Conservation (phyloP, 2,888 invertebrate genomes). For the Myopa tessellatipennis region DNA sequence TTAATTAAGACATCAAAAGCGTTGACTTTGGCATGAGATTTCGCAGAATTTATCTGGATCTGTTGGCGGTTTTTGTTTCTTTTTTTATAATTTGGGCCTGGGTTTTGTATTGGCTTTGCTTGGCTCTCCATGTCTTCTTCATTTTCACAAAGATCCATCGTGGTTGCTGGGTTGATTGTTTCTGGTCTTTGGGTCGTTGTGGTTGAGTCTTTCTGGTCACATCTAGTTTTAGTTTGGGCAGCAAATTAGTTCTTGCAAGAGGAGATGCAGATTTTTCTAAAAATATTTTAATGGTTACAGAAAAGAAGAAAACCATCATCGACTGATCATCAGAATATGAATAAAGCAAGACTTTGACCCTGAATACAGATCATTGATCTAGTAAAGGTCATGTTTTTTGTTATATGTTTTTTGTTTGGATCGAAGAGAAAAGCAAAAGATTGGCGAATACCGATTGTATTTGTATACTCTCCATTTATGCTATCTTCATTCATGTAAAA, state of each 20-base stretch:
- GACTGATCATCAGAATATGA: too few relatives aligned
- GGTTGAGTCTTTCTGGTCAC: background rate
- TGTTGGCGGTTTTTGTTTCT: background rate
- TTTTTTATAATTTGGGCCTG: background rate
- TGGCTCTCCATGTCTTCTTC: background rate
- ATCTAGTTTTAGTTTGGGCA: conserved; percentile 15
- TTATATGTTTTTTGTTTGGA: too few relatives aligned
- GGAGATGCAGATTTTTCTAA: background rate
- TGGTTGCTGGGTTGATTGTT: background rate
- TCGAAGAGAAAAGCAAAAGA: too few relatives aligned
- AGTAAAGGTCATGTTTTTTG: too few relatives aligned
- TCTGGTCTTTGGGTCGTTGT: background rate
- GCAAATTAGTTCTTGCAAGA: conserved; percentile 30
- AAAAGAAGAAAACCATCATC: background rate
- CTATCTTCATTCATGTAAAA: too few relatives aligned
- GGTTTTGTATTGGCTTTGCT: background rate
- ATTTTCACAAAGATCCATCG: background rate
- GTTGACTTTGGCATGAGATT: conserved; percentile 49
- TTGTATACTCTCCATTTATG: too few relatives aligned
- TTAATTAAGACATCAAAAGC: conserved; percentile 55
- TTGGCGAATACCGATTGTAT: too few relatives aligned
- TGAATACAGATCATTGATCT: too few relatives aligned
- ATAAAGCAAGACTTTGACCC: too few relatives aligned
- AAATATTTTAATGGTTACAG: background rate
- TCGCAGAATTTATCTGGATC: conserved; percentile 53